phyloP scores from a whole-genome alignment of 2,888 invertebrate species.

The Drosophila anceps region DNA sequence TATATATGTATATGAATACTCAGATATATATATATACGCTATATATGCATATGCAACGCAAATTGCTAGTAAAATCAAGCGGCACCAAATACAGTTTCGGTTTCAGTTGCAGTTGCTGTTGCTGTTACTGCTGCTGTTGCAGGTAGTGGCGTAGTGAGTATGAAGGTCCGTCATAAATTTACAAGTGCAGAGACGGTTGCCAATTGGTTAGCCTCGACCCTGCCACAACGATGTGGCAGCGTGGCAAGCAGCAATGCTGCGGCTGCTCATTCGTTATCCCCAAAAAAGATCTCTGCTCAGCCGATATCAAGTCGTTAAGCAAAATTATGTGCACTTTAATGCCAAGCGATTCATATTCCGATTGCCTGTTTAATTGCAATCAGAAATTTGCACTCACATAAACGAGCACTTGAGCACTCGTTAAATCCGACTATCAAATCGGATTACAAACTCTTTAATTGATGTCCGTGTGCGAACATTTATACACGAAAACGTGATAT shows the following conservation, averaged over 20 bases:
- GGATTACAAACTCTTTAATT: slow-evolving; percentile 41
- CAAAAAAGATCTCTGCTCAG: slow-evolving; percentile 12
- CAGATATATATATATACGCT: not conserved
- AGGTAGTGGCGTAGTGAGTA: slow-evolving; percentile 25
- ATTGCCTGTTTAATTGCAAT: slow-evolving; percentile 68
- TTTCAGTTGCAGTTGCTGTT: not conserved
- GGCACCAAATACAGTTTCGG: slow-evolving; percentile 27
- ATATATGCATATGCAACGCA: slow-evolving; percentile 32
- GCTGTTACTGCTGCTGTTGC: not conserved
- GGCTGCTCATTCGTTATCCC: not conserved
- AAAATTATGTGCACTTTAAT: slow-evolving; percentile 42
- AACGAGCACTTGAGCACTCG: slow-evolving; percentile 47
- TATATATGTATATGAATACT: not conserved
- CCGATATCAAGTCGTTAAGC: slow-evolving; percentile 37
- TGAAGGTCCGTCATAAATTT: slow-evolving; percentile 77
- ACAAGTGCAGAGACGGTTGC: slow-evolving; percentile 72
- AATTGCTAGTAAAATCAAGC: slow-evolving; percentile 53
- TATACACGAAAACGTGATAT: slow-evolving; percentile 18
- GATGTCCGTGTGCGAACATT: slow-evolving; percentile 28
- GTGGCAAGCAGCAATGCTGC: slow-evolving; percentile 5
- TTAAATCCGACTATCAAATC: slow-evolving; percentile 63
- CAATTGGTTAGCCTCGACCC: slow-evolving; percentile 48
- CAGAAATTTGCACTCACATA: slow-evolving; percentile 37
- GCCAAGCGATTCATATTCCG: slow-evolving; percentile 40
- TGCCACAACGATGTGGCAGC: slow-evolving; percentile 26